Base-by-base conservation (phyloP, 2,888 invertebrate species). In the Microdon myrmicae region DNA sequence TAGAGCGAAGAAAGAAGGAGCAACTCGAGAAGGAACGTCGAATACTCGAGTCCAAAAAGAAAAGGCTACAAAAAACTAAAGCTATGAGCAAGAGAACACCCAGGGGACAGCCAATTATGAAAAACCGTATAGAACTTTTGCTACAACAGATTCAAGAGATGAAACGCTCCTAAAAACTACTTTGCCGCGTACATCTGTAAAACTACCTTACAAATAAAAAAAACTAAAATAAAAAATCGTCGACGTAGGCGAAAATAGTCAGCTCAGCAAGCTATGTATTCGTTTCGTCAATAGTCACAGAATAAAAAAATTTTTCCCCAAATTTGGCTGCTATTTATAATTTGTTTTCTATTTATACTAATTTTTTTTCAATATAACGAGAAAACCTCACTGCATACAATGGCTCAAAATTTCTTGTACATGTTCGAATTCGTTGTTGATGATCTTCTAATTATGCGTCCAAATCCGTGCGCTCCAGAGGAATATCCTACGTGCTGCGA, bases 61-160 rank as follows among this genome's bases (percentile, higher is more conserved):
- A 87, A 70, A 90, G 89, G 70, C 81, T 85, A 34, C 86, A 88
- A 37, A 86, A 84, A 53, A 88, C 83, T 61, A 90, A 89, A 78
- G 87, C 86, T 67, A 78, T 93, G 28, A 88, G 87, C 35, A 88
- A 87, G 74, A 90, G 87, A 74, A 94, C 89, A 0, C 88, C 85
- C 70, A 90, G 85, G 71, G 94, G 94, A 0, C 94, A 94, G 73
- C 94, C 94, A 0, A 81, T 92, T 2, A 93, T 94, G 92, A 90
- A 87, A 54, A 88, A 88, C 44, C 83, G 92, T 69, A 82, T 94
- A 73, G 87, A 93, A 78, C 75, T 90, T 72, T 80, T 94, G 43
- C 79, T 92, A 9, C 88, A 91, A 72, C 87, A 90, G 78, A 90
- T 93, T 69, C 86, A 90, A 76, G 81, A 81, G 59, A 73, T 73